Conservation (phyloP, 2,888 invertebrate genomes). For the Arctia plantaginis region DNA sequence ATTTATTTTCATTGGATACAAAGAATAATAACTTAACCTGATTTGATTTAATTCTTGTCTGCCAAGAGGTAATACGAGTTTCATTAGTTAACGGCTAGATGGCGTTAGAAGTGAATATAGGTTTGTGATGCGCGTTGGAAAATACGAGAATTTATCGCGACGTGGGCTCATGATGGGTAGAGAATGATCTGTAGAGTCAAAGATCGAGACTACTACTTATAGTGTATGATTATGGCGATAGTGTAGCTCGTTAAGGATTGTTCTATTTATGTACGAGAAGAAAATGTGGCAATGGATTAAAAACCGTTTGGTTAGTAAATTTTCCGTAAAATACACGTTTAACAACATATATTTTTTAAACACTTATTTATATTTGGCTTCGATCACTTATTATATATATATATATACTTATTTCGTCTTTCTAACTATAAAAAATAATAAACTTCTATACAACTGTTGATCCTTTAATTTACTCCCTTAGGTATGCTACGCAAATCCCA, state of each 20-base stretch:
- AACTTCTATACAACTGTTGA: too few relatives aligned
- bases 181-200: slow-evolving; percentile 64
- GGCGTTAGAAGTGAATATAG: slow-evolving; percentile 52
- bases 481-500: too few relatives aligned
- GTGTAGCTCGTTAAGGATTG: background rate
- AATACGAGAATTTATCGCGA: slow-evolving; percentile 65
- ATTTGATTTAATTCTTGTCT: slow-evolving; percentile 83
- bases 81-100: slow-evolving; percentile 74
- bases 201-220: slow-evolving; percentile 39
- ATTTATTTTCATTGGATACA: slow-evolving; percentile 70
- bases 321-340: background rate
- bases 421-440: too few relatives aligned
- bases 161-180: slow-evolving; percentile 64
- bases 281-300: background rate
- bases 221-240: slow-evolving; percentile 27
- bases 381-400: too few relatives aligned
- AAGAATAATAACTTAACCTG: slow-evolving; percentile 82
- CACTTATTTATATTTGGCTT: too few relatives aligned
- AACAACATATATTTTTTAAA: background rate
- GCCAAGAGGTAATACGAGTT: slow-evolving; percentile 78
- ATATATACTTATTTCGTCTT: too few relatives aligned
- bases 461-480: too few relatives aligned
- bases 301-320: background rate
- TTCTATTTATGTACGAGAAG: background rate
- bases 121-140: slow-evolving; percentile 57